Conservation (phyloP, 2,797 vertebrate species). For the Megaceryle alcyon region DNA sequence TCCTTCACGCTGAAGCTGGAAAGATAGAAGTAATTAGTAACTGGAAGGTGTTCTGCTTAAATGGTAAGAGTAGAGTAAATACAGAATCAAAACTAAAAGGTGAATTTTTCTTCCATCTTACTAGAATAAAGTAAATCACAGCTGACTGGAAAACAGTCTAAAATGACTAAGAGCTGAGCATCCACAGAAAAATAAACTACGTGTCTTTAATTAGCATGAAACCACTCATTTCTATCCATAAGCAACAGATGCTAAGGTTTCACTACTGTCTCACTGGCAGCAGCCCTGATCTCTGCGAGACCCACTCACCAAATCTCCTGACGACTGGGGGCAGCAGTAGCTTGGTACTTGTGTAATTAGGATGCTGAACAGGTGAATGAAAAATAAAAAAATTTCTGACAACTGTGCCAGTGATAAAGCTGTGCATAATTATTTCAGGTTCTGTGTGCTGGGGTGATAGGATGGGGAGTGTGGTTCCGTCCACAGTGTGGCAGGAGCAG, state of each 20-base stretch:
- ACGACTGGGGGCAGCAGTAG: neutral
- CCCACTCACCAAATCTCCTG: neutral
- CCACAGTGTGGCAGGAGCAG: neutral
- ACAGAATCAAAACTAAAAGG: neutral
- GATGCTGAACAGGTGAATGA: neutral
- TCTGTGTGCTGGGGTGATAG: neutral
- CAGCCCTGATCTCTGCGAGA: neutral
- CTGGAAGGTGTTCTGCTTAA: neutral
- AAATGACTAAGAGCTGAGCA: neutral
- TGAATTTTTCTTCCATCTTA: neutral
- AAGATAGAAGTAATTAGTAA: neutral
- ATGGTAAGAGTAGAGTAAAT: neutral
- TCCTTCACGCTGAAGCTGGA: neutral
- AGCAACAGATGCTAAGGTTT: neutral
- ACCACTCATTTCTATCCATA: neutral
- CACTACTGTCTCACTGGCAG: neutral
- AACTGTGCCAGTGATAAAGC: neutral
- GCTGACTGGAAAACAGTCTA: neutral
- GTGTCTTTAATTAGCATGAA: neutral
- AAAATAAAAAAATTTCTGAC: neutral
- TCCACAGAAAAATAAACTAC: neutral
- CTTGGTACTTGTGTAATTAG: neutral
- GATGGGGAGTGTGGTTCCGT: fast-evolving
- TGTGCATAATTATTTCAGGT: neutral
- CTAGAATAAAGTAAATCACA: neutral